Evolutionary conservation across 2,797 vertebrate genomes (phyloP).

Genomic region (Tachyglossus aculeatus): DNA sequence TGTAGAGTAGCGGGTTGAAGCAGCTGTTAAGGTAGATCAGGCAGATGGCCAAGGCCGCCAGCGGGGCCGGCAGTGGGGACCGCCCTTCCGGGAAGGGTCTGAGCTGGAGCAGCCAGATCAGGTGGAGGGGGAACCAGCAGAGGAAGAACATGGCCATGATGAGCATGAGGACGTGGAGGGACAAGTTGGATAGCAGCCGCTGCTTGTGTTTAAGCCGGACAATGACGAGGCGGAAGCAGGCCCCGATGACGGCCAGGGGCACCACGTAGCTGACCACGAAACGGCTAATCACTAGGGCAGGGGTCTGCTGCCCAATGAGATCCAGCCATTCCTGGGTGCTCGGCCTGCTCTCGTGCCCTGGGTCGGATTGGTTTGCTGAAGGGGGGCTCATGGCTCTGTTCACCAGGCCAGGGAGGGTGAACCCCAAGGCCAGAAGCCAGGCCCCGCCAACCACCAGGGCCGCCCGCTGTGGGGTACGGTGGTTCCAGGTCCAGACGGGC

Average conservation of each 20-base stretch:
- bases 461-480: background rate
- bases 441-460: background rate
- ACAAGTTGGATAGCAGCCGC: conserved; percentile 76
- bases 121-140: conserved; percentile 82
- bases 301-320: background rate
- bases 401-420: conserved; percentile 39
- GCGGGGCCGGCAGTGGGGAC: rapidly evolving
- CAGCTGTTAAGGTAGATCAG: conserved; percentile 82
- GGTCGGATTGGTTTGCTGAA: background rate
- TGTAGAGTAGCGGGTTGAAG: conserved; percentile 84
- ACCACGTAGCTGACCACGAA: conserved; percentile 35
- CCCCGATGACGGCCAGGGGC: conserved; percentile 58
- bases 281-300: background rate
- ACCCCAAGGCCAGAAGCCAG: conserved; percentile 17
- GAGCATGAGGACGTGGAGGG: conserved; percentile 75
- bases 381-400: background rate
- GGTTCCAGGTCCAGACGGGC: conserved; percentile 42
- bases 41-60: conserved; percentile 56
- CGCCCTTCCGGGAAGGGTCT: conserved; percentile 22
- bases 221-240: conserved; percentile 77
- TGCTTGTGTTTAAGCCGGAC: conserved; percentile 64
- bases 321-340: background rate
- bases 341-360: conserved; percentile 9
- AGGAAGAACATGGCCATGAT: conserved; percentile 81
- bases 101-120: conserved; percentile 73